Evolutionary conservation across 2,888 invertebrate species (phyloP), one percentile per base, ranked within the genome.

Genomic region (Pammene fasciana): DNA sequence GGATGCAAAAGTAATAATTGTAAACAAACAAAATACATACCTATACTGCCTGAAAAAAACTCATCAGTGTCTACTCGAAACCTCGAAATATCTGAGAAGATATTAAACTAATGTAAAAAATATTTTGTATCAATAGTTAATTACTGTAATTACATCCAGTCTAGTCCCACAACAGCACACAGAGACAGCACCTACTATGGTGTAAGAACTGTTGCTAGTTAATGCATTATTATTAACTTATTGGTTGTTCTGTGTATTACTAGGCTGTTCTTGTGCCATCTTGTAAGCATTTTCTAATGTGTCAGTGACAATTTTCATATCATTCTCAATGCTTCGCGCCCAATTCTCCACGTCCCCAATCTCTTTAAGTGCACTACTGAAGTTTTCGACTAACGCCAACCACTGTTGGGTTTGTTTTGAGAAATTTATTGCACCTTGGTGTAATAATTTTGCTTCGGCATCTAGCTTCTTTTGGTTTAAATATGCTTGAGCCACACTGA

Each of bases 311-410:
- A 97, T 96, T 82, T 96, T 95, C 96, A 99, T 97, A 85, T 99
- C 99, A 72, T 95, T 96, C 88, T 99, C 99, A 78, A 99, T 99
- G 75, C 97, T 98, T 75, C 96, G 95, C 0, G 99, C 98, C 99
- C 99, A 99, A 86, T 99, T 99, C 85, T 99, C 99, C 0, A 99
- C 99, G 93, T 99, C 99, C 0, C 99, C 99, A 66, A 99, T 95
- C 93, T 99, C 99, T 94, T 99, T 97, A 1, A 98, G 90, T 0
- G 97, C 96, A 81, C 96, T 95, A 78, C 97, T 97, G 80, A 97
- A 97, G 72, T 95, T 96, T 85, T 97, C 97, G 0, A 97, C 97
- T 62, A 99, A 93, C 73, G 96, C 96, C n/a, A 99, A 90, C 99
- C 99, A 99, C 79, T 99, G 98, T 75, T 97, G 96, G 0, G 99